Evolutionary conservation across 2,888 invertebrate species (phyloP).

Genomic region (Phrixothrix hirtus): DNA sequence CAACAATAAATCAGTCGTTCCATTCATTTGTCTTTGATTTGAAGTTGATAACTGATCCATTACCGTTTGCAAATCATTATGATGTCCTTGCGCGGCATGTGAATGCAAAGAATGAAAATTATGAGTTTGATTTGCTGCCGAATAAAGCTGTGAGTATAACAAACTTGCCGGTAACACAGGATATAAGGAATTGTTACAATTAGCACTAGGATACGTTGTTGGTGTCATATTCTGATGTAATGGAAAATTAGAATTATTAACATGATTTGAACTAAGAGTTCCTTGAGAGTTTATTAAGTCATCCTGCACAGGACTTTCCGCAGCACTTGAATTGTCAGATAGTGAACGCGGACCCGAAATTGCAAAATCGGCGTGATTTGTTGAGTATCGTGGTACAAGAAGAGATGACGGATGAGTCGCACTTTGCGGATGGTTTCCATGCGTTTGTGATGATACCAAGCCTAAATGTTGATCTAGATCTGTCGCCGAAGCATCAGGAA

Average conservation of each 20-base stretch:
- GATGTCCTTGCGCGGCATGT: constrained; percentile 59
- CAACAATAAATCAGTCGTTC: constrained; percentile 57
- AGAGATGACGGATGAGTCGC: constrained; percentile 57
- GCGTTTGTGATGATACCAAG: constrained; percentile 62
- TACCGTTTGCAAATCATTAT: constrained; percentile 73
- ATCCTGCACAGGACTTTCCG: constrained; percentile 82
- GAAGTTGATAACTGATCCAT: constrained; percentile 76
- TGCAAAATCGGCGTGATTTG: constrained; percentile 67
- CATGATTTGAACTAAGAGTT: constrained; percentile 60
- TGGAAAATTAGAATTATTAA: constrained; percentile 67
- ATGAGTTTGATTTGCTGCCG: constrained; percentile 75
- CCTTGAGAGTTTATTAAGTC: constrained; percentile 70
- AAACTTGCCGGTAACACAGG: constrained; percentile 81
- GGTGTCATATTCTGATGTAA: constrained; percentile 57
- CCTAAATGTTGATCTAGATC: constrained; percentile 76
- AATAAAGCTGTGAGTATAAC: constrained; percentile 81
- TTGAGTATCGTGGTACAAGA: constrained; percentile 69
- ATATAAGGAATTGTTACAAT: constrained; percentile 74
- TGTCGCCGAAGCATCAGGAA: constrained; percentile 77
- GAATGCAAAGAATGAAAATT: constrained; percentile 72
- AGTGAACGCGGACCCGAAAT: constrained; percentile 74
- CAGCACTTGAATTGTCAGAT: constrained; percentile 81
- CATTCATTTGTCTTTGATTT: constrained; percentile 60
- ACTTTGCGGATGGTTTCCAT: constrained; percentile 58
- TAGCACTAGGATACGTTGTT: constrained; percentile 60